These are phyloP conservation scores for Drosophila acutilabella DNA, from an alignment of 2,888 invertebrate genomes.

Conservation along the genomic window DNA sequence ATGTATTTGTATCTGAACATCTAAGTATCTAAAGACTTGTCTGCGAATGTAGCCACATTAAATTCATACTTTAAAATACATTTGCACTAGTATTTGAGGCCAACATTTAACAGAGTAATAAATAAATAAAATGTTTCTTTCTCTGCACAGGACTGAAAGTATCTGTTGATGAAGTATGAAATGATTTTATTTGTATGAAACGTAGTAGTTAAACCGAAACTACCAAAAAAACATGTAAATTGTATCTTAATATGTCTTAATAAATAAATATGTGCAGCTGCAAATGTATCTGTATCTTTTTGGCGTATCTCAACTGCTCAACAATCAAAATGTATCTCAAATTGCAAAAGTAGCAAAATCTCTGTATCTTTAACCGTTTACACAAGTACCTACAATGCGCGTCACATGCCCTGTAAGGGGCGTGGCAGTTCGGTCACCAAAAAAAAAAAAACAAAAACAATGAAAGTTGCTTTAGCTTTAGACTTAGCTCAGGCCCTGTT, in stretches of 20 bases:
- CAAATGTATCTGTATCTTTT: no score
- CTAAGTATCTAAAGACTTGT: background rate
- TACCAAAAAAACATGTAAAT: no score
- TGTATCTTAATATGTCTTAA: no score
- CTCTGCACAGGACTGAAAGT: background rate
- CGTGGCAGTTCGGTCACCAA: constrained; percentile 17
- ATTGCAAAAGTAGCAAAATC: background rate
- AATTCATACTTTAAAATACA: no score
- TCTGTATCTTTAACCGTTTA: background rate
- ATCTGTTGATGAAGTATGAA: background rate
- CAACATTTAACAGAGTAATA: background rate
- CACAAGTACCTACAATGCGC: constrained; percentile 8
- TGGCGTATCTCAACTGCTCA: no score
- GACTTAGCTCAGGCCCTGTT: constrained; percentile 58
- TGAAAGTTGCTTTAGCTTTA: constrained; percentile 1
- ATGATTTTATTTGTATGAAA: no score
- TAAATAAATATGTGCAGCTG: no score
- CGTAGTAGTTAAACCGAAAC: no score
- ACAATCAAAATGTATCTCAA: background rate
- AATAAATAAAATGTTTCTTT: background rate
- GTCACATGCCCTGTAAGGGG: background rate
- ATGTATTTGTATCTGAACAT: constrained; percentile 9
- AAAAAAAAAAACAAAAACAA: constrained; percentile 23
- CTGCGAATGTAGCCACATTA: background rate
- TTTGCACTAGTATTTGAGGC: background rate